Evolutionary conservation across 2,888 invertebrate genomes (phyloP).

Genomic region (Actias luna): DNA sequence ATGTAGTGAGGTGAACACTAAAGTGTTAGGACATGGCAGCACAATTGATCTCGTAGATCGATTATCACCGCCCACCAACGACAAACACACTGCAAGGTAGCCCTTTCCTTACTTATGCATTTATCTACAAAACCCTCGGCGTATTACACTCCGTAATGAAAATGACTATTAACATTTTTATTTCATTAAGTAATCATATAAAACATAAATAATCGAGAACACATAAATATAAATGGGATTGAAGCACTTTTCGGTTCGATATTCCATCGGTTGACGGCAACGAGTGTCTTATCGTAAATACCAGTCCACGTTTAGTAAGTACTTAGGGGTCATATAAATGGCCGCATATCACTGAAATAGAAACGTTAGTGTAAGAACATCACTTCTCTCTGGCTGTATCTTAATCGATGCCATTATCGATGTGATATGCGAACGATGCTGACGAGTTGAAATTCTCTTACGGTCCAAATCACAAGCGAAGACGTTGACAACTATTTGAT

Average conservation of each 20-base stretch:
- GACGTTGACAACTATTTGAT: neutral
- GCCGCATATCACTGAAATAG: neutral
- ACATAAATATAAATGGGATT: neutral
- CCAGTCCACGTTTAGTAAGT: too few relatives aligned
- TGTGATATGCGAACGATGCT: slow-evolving; percentile 34
- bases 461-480: slow-evolving; percentile 14
- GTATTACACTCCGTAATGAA: too few relatives aligned
- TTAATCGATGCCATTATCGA: slow-evolving; percentile 61
- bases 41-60: too few relatives aligned
- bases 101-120: too few relatives aligned
- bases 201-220: neutral
- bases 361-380: slow-evolving; percentile 38
- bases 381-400: slow-evolving; percentile 43
- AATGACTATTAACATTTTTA: too few relatives aligned
- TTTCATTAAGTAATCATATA: too few relatives aligned
- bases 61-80: too few relatives aligned
- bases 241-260: neutral
- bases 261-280: neutral
- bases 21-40: too few relatives aligned
- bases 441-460: slow-evolving; percentile 23
- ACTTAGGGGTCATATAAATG: slow-evolving; percentile 5
- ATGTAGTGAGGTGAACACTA: too few relatives aligned
- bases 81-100: too few relatives aligned
- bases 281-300: slow-evolving; percentile 11
- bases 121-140: too few relatives aligned